Evolutionary conservation across 2,888 invertebrate species (phyloP).

Genomic region (Apeira syringaria): DNA sequence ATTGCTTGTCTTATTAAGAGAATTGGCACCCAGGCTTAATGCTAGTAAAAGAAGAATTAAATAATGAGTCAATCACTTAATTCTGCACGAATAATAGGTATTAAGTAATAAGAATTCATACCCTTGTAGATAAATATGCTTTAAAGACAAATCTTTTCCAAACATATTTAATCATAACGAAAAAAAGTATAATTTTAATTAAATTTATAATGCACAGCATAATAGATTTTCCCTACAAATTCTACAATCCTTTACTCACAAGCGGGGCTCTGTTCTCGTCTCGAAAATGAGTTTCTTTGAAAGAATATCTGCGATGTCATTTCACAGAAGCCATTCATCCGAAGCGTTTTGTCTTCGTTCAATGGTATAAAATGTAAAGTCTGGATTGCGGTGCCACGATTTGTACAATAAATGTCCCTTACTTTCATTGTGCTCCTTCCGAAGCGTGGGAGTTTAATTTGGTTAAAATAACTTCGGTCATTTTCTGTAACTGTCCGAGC

Average conservation of each 20-base stretch:
- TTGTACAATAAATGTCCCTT: conserved; percentile 22
- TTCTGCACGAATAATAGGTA: too few relatives aligned
- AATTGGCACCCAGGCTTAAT: too few relatives aligned
- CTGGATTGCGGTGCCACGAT: conserved; percentile 23
- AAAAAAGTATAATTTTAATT: too few relatives aligned
- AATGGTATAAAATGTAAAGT: conserved; percentile 30
- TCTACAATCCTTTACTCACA: conserved; percentile 26
- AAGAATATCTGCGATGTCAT: conserved; percentile 41
- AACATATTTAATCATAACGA: too few relatives aligned
- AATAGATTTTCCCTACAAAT: conserved; percentile 3
- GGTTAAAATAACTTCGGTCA: conserved; percentile 6
- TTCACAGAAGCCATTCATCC: conserved; percentile 38
- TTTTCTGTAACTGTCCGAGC: too few relatives aligned
- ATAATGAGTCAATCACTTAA: too few relatives aligned
- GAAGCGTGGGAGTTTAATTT: conserved; percentile 15
- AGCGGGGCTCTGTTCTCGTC: conserved; percentile 29
- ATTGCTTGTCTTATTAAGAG: too few relatives aligned
- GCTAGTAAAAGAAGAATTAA: too few relatives aligned
- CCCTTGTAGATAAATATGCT: too few relatives aligned
- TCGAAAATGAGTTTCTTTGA: conserved; percentile 42
- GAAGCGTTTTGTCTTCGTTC: conserved; percentile 39
- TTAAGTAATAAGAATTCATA: too few relatives aligned
- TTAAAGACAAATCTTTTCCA: too few relatives aligned
- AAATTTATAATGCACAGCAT: too few relatives aligned
- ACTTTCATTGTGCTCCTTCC: conserved; percentile 11